Conservation (phyloP, 1,140 invertebrate genomes). For the Drosophila erecta region DNA sequence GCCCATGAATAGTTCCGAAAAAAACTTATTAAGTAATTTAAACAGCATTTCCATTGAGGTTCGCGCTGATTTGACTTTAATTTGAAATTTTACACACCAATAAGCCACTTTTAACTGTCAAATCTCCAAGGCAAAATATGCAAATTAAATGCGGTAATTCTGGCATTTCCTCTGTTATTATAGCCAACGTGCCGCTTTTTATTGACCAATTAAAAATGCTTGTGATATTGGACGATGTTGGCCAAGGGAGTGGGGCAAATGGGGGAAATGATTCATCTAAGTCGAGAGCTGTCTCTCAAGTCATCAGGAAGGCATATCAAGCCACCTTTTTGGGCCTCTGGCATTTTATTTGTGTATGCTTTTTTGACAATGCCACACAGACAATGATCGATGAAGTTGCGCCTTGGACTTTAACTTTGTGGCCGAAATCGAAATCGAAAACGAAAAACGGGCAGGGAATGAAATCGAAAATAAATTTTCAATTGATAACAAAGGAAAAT, state of each 20-base stretch:
- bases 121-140: conserved; percentile 51
- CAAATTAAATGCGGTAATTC: conserved; percentile 48
- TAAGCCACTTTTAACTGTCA: conserved; percentile 56
- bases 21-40: conserved; percentile 36
- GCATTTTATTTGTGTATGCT: conserved; percentile 37
- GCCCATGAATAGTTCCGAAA: neutral
- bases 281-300: conserved; percentile 41
- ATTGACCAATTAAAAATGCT: conserved; percentile 61
- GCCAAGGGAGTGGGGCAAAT: conserved; percentile 17
- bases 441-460: conserved; percentile 29
- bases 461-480: conserved; percentile 55
- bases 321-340: conserved; percentile 35
- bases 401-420: conserved; percentile 61
- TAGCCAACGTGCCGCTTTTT: conserved; percentile 41
- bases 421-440: conserved; percentile 55
- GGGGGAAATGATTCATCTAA: conserved; percentile 56
- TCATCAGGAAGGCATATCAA: conserved; percentile 40
- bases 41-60: conserved; percentile 37
- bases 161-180: conserved; percentile 68
- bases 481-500: conserved; percentile 76
- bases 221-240: conserved; percentile 14
- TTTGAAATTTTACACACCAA: conserved; percentile 54
- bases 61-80: conserved; percentile 45
- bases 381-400: conserved; percentile 77
- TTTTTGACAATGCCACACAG: conserved; percentile 53